These are phyloP conservation scores for Sinopyrophorus schimmeli DNA, from an alignment of 2,888 invertebrate species.

Conservation along the genomic window DNA sequence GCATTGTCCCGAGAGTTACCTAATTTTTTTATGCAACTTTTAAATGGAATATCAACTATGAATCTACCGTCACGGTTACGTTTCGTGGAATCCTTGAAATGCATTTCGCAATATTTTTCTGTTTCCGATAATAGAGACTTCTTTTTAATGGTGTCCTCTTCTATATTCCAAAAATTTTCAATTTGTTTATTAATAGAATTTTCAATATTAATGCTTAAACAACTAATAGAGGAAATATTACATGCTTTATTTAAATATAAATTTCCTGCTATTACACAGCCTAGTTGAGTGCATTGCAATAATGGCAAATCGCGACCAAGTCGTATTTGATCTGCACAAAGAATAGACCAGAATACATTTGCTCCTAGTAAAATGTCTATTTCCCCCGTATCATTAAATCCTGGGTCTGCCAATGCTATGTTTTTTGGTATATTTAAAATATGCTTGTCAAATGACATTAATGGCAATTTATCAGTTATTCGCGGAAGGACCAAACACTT, in stretches of 20 bases:
- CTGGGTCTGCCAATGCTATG: constrained; percentile 32
- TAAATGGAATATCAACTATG: constrained; percentile 31
- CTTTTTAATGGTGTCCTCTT: constrained; percentile 23
- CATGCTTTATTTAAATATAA: background rate
- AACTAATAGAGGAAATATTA: background rate
- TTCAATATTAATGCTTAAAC: constrained; percentile 5
- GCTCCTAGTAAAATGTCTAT: constrained; percentile 34
- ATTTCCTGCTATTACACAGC: constrained; percentile 33
- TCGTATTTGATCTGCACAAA: constrained; percentile 18
- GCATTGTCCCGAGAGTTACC: constrained; percentile 17
- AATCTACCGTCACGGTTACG: constrained; percentile 27
- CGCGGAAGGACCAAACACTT: constrained; percentile 11
- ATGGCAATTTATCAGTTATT: constrained; percentile 16
- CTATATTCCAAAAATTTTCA: constrained; percentile 32
- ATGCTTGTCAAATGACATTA: constrained; percentile 29
- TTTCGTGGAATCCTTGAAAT: constrained; percentile 27
- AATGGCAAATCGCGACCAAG: constrained; percentile 13
- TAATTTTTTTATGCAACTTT: constrained; percentile 14
- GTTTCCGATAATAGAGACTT: constrained; percentile 9
- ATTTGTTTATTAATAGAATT: constrained; percentile 12
- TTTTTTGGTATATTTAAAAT: constrained; percentile 11
- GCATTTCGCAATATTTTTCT: constrained; percentile 31
- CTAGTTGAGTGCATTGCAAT: constrained; percentile 31
- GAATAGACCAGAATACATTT: constrained; percentile 26
- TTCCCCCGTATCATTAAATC: constrained; percentile 21